Percentiles rank a stretch among this genome's conserved stretches.
These are phyloP conservation scores for Leistus spinibarbis DNA, from an alignment of 2,888 invertebrate species.

Conservation along the genomic window DNA sequence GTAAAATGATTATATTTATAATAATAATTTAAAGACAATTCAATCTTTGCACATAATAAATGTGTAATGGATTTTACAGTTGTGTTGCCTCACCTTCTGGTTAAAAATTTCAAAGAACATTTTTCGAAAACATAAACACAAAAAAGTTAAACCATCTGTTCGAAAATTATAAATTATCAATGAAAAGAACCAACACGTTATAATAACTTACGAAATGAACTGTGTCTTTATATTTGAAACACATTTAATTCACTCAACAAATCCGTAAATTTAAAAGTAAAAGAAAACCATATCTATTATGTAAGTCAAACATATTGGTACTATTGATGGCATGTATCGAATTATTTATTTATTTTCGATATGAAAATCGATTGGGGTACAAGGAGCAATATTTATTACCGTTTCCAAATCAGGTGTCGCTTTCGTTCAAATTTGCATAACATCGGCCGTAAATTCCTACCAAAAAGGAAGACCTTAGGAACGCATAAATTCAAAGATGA, in stretches of 20 bases:
- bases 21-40: neutral
- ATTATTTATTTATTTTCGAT: neutral
- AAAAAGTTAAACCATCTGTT: neutral
- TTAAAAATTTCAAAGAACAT: neutral
- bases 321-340: too few relatives aligned
- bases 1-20: neutral
- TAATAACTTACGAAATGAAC: neutral
- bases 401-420: slow-evolving; percentile 36
- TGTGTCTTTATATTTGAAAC: neutral
- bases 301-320: too few relatives aligned
- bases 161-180: neutral
- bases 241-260: neutral
- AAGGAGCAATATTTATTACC: slow-evolving; percentile 19
- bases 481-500: slow-evolving; percentile 38
- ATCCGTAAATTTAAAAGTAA: neutral
- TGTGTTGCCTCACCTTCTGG: neutral
- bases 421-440: slow-evolving; percentile 38
- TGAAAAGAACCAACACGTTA: neutral
- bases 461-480: slow-evolving; percentile 23
- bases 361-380: neutral
- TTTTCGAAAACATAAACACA: neutral
- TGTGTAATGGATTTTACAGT: neutral
- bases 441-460: slow-evolving; percentile 29
- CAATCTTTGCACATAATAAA: neutral
- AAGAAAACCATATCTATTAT: too few relatives aligned